Base-by-base conservation (phyloP, 2,888 invertebrate genomes). In the Ichneumoninae sp. region DNA sequence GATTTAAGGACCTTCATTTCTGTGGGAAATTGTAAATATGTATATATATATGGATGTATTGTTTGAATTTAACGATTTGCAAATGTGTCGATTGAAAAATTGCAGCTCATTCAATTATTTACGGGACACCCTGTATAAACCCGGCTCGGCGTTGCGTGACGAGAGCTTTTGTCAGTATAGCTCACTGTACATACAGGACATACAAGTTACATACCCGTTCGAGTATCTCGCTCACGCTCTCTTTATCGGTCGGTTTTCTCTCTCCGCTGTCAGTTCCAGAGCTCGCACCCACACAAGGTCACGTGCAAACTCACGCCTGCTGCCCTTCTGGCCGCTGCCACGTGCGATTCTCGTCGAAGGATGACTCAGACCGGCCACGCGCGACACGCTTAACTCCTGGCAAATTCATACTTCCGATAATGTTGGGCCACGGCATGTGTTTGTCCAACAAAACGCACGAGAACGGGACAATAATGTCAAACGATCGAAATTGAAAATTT, bases 311-410 rank as follows among this genome's bases (percentile, higher is more conserved):
- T 84, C 84, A 81, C 69, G 60, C 66, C 26, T 33, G 57, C 77
- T 33, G n/a, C 71, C 40, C 72, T 77, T 69, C 69, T 68, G 72
- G 66, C 36, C 50, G 72, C 70, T 80, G 84, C 80, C 80, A 84
- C 84, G 81, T 84, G 82, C 84, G 81, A 75, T 84, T 50, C 76
- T 54, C 76, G 47, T 60, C 66, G 66, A 78, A 75, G 84, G 78
- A 84, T 84, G 82, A 84, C 78, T 84, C 84, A 84, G 79, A 54
- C 30, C 69, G 47, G 78, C 69, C 57, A 69, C 78, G 62, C 69
- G 78, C 75, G 84, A 78, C 78, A 71, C 78, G 79, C 75, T 82
- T 82, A 75, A 79, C 76, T 71, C 71, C 50, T 78, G 71, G 62
- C 75, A 76, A 82, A 79, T 82, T 82, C 71, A 30, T 71, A 76